Base-by-base conservation (phyloP, 35 echinoderm and acorn worm genomes). In the Stichopus chloronotus region DNA sequence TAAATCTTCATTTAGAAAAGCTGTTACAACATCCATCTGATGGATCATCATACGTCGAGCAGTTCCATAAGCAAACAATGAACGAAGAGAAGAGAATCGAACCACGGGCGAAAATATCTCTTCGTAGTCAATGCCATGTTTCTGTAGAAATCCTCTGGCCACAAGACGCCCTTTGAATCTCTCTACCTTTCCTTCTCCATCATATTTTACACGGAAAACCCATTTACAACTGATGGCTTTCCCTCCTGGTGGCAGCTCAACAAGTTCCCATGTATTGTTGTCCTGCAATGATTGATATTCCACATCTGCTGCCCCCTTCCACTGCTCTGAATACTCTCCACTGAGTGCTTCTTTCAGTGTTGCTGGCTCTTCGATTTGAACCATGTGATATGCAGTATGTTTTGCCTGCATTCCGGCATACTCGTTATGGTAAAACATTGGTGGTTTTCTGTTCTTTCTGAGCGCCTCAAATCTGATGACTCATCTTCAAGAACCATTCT, bases 211-310 rank as follows among this genome's bases (percentile, higher is more conserved):
- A 81, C 23, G 78, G 24, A 81, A 81, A 81, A 81, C 78, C 78
- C 78, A 81, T 81, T 81, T 81, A 81, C 24, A 81, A 81, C 78
- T 81, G 78, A 81, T 81, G 78, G 78, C 24, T 81, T 81, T 81
- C 4, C 78, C 4, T 30, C 78, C 78, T 81, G 78, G 78, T 25
- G 78, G 78, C 78, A 81, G 78, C 78, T 81, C 78, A 81, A 81
- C 78, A 25, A 81, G 78, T 81, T 81, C 78, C 78, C 78, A 81
- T 81, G 78, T 81, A 81, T 81, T 81, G 43, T 81, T 23, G 11
- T 81, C 78, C 78, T 81, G 78, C 78, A 81, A 52, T 0, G 78
- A 81, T 81, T 81, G 20, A 43, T 25, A 81, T 25, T 81, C 78
- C 5, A 22, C 19, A 81, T 81, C 78, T 81, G 78, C 24, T 81